phyloP scores from a whole-genome alignment of 2,888 invertebrate species.

The Drosophila prolongata region DNA sequence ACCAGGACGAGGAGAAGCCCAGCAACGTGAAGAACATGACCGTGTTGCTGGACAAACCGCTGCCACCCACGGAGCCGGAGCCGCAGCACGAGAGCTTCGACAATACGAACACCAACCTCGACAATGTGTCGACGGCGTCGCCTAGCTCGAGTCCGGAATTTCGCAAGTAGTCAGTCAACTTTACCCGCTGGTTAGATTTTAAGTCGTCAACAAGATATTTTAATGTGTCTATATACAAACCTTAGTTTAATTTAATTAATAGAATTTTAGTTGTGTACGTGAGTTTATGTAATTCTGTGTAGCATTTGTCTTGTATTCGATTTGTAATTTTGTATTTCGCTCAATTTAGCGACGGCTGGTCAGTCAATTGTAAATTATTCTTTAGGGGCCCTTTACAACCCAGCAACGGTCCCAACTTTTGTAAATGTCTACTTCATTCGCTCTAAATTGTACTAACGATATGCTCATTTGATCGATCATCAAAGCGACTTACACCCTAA shows the following conservation, averaged over 20 bases:
- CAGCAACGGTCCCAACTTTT: slow-evolving; percentile 43
- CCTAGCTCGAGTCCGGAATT: slow-evolving; percentile 69
- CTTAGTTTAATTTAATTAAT: slow-evolving; percentile 45
- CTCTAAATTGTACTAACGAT: slow-evolving; percentile 25
- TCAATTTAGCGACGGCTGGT: slow-evolving; percentile 46
- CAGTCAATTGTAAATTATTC: slow-evolving; percentile 59
- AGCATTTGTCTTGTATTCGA: slow-evolving; percentile 18
- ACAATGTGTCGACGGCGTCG: slow-evolving; percentile 66
- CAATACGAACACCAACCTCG: slow-evolving; percentile 62
- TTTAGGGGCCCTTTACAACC: slow-evolving; percentile 44
- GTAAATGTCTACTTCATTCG: slow-evolving; percentile 53
- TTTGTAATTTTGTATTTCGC: slow-evolving; percentile 24
- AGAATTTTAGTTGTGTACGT: slow-evolving; percentile 31
- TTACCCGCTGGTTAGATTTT: slow-evolving; percentile 13
- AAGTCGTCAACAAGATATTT: slow-evolving; percentile 21
- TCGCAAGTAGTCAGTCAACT: slow-evolving; percentile 45
- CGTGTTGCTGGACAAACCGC: slow-evolving; percentile 71
- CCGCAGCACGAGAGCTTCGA: slow-evolving; percentile 64
- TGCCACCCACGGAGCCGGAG: slow-evolving; percentile 61
- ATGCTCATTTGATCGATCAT: slow-evolving; percentile 38
- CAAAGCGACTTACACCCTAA: slow-evolving; percentile 15
- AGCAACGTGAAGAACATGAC: slow-evolving; percentile 82
- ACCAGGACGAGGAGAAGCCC: slow-evolving; percentile 82
- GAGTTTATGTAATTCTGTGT: slow-evolving; percentile 12
- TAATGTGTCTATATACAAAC: slow-evolving; percentile 17